Conservation (phyloP, 2,797 vertebrate species). For the Rhinichthys osculus region DNA sequence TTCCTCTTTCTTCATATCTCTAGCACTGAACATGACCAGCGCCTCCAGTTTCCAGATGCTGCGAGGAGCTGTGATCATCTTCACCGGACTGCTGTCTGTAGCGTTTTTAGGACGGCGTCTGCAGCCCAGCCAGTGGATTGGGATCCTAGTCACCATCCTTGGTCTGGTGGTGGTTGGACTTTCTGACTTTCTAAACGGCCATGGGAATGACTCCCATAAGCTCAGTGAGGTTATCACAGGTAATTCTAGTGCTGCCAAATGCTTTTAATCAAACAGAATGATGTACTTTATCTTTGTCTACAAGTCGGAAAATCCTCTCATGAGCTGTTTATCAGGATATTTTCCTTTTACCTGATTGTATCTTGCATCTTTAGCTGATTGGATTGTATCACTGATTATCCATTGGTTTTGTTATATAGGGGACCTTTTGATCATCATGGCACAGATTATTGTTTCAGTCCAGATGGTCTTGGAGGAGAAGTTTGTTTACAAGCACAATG, state of each 20-base stretch:
- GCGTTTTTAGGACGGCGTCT: constrained; percentile 88
- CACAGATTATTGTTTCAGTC: constrained; percentile 89
- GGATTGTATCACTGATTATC: neutral
- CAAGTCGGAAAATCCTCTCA: neutral
- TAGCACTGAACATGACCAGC: constrained; percentile 95
- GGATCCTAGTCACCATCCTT: constrained; percentile 87
- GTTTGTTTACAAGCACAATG: constrained; percentile 90
- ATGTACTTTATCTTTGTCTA: constrained; percentile 5
- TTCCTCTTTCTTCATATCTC: neutral
- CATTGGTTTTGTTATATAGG: constrained; percentile 72
- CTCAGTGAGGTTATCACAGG: constrained; percentile 91
- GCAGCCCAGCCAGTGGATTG: constrained; percentile 85
- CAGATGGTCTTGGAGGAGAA: constrained; percentile 97
- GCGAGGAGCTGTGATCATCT: constrained; percentile 91
- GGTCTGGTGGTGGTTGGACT: constrained; percentile 91
- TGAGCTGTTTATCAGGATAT: neutral
- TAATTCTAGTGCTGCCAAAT: constrained; percentile 56
- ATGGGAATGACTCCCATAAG: constrained; percentile 70
- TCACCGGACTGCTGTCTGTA: constrained; percentile 92
- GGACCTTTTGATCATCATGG: constrained; percentile 93
- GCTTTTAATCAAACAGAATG: neutral
- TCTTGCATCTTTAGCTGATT: neutral
- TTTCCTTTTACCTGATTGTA: neutral
- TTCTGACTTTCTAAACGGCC: constrained; percentile 82
- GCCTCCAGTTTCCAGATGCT: constrained; percentile 98